These are phyloP conservation scores for Pheosia gnoma DNA, from an alignment of 2,888 invertebrate species.

Conservation along the genomic window DNA sequence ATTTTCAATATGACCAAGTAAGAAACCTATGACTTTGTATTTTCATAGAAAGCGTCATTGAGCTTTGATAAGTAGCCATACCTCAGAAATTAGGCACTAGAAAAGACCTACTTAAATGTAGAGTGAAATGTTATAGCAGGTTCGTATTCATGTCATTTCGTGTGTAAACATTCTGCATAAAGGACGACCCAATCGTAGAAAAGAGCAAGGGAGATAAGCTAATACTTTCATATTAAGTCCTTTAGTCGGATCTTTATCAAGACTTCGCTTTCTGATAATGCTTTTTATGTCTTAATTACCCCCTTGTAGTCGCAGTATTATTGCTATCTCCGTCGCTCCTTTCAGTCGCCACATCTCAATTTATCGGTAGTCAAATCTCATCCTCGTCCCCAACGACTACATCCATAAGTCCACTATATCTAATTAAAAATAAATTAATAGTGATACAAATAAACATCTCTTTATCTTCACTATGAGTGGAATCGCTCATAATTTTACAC, in stretches of 20 bases:
- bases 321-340: too few species aligned
- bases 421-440: constrained; percentile 35
- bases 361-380: not conserved
- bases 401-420: constrained; percentile 24
- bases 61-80: too few species aligned
- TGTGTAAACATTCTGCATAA: not conserved
- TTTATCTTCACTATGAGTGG: constrained; percentile 44
- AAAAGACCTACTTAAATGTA: not conserved
- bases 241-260: too few species aligned
- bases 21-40: too few species aligned
- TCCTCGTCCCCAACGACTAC: constrained; percentile 30
- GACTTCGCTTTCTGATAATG: not conserved
- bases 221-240: not conserved
- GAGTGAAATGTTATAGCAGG: not conserved
- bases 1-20: not conserved
- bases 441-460: constrained; percentile 18
- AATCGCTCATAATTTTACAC: constrained; percentile 40
- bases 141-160: not conserved
- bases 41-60: too few species aligned
- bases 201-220: not conserved
- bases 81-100: too few species aligned
- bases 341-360: not conserved
- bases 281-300: too few species aligned
- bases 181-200: not conserved
- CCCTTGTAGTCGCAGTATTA: too few species aligned